Conservation (phyloP, 2,797 vertebrate genomes). For the Cyclopterus lumpus region DNA sequence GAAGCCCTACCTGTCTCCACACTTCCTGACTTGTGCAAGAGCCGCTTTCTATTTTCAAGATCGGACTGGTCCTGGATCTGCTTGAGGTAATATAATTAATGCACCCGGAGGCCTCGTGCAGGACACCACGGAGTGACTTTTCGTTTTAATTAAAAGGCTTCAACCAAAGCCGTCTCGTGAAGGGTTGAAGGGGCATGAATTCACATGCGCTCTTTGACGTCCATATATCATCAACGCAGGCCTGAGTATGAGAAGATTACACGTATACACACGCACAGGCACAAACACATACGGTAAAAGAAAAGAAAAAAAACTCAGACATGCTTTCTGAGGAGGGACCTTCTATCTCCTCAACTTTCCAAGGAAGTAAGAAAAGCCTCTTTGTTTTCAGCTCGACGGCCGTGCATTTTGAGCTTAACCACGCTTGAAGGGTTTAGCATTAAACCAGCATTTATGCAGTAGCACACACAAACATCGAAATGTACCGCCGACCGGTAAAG, state of each 20-base stretch:
- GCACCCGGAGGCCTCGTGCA: conserved; percentile 44
- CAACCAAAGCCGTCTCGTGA: conserved; percentile 41
- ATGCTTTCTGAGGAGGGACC: conserved; percentile 6
- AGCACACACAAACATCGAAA: conserved; percentile 16
- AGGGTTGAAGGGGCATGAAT: conserved; percentile 64
- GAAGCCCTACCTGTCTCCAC: conserved; percentile 78
- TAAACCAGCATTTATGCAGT: conserved; percentile 18
- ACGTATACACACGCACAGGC: background rate
- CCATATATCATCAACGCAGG: conserved; percentile 35
- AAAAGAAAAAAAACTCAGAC: background rate
- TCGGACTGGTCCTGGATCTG: conserved; percentile 62
- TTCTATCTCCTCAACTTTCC: conserved; percentile 20
- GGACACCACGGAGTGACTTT: conserved; percentile 36
- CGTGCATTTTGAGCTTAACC: conserved; percentile 25
- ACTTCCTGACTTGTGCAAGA: conserved; percentile 65
- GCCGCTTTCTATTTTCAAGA: conserved; percentile 67
- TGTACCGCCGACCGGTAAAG: conserved; percentile 33
- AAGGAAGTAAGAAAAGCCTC: conserved; percentile 32
- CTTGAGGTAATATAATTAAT: conserved; percentile 63
- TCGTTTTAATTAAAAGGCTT: conserved; percentile 74
- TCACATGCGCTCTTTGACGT: conserved; percentile 57
- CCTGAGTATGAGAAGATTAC: conserved; percentile 21
- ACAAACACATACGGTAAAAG: background rate
- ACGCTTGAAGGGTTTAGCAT: conserved; percentile 33
- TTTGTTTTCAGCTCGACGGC: conserved; percentile 41